Base-by-base conservation (phyloP, 2,888 invertebrate species). In the Chymomyza caudatula region DNA sequence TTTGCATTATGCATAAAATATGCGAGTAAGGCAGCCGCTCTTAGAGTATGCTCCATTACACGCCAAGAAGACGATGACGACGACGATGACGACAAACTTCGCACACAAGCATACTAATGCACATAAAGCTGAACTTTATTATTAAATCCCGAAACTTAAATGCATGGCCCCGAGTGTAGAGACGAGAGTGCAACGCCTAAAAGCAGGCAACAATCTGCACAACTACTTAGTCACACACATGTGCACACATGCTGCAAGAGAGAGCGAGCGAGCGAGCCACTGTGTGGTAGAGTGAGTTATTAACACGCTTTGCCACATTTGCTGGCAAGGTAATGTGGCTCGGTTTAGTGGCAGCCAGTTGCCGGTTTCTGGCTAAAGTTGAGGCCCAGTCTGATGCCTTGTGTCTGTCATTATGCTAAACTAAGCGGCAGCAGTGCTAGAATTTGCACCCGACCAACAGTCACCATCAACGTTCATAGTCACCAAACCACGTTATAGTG, bases 291-390 rank as follows among this genome's bases (percentile, higher is more conserved):
- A 74, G 83, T 84, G 85, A 84, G 86, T 84, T 84, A 84, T 84
- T 84, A 84, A 86, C 85, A 84, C 86, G 85, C 86, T 76, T 81
- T 86, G 84, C 81, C 83, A 81, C 86, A 83, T 78, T 84, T 80
- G 78, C 83, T 76, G 78, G 53, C 83, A 71, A 78, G 82, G 79
- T 85, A 82, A 80, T 85, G 85, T 82, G 85, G 80, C 85, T 78
- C 77, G 75, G 74, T 84, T 71, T 80, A 79, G 79, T 84, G 81
- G 84, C 71, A 82, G 74, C 64, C 76, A 67, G 76, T 76, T 72
- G 74, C 73, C 76, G 69, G 44, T 23, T 60, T 49, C 13, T 47
- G 44, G 15, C 67, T 57, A 54, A 56, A 57, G 43, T 60, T 53
- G 53, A 57, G 52, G 44, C 60, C 59, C 54, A 57, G 52, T 51